Evolutionary conservation across 30 jellyfish, hydroid and myxozoan genomes (phyloP), one percentile per base, ranked within the genome.

Genomic region (Thelohanellus kitauei): DNA sequence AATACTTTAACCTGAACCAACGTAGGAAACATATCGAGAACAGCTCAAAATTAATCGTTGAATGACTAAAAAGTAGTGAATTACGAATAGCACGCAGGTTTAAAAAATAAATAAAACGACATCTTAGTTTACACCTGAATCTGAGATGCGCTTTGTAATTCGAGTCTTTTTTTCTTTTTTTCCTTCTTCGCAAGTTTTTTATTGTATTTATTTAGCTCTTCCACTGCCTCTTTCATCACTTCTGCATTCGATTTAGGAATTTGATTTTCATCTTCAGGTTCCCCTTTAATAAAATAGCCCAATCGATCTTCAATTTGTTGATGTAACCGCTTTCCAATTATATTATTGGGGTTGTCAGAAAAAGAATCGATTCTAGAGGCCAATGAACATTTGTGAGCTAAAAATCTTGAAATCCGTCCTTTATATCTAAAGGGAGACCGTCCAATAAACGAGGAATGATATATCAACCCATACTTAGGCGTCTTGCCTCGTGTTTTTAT

Each of bases 291-390:
- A 41, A 60, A 71, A 47, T 54, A 71, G 49, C 53, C 50, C 56
- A 71, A 45, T 12, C 91, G 85, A 27, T 71, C 91, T 15, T 71
- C 91, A 3, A 71, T 84, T 49, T 71, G 91, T 35, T 71, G 86
- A 46, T 71, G 86, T 10, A 71, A 53, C 27, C 57, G 55, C 60
- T 71, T 71, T 1, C 91, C 91, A 46, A 53, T 60, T 23, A 71
- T 38, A 25, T 51, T 37, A 18, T 48, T 54, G 19, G 91, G 91
- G 40, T 34, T 47, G 17, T 71, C 91, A 60, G 23, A 9, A 18
- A 41, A n/a, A 2, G 1, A 45, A 30, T 13, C n/a, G 4, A 32
- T 30, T 6, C 32, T 5, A 37, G 39, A 32, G 5, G 19, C 14
- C 12, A 14, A 29, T 9, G n/a, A 29, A 29, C 38, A 29, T 29